Evolutionary conservation across 1,140 invertebrate species (phyloP).

Genomic region (Notospermus geniculatus): DNA sequence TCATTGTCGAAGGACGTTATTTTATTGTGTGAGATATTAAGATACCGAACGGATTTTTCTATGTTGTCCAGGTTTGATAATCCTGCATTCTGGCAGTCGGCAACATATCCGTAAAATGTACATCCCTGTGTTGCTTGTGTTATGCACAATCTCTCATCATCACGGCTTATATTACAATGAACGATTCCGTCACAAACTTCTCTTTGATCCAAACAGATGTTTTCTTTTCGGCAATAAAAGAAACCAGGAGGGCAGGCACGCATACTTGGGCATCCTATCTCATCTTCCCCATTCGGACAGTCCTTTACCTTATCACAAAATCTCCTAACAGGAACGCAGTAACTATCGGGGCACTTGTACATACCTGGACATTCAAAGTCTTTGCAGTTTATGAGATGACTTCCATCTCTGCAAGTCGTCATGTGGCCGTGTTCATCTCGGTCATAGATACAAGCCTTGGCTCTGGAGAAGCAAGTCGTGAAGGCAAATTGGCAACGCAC

Average conservation of each 20-base stretch:
- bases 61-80: not conserved
- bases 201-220: not conserved
- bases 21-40: too few species aligned
- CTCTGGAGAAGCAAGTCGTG: not conserved
- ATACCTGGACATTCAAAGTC: not conserved
- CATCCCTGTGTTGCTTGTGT: not conserved
- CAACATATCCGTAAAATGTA: not conserved
- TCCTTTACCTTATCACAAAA: constrained; percentile 2
- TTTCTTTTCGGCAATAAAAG: not conserved
- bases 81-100: not conserved
- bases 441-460: not conserved
- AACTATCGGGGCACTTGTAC: constrained; percentile 8
- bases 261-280: not conserved
- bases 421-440: not conserved
- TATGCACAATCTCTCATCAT: constrained; percentile 2
- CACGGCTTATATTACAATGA: not conserved
- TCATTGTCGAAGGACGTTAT: too few species aligned
- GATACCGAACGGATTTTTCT: not conserved
- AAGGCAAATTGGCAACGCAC: not conserved
- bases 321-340: constrained; percentile 1
- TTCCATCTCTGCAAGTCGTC: not conserved
- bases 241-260: not conserved
- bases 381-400: constrained; percentile 8
- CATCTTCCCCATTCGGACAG: not conserved
- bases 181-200: constrained; percentile 4